A percentile compares a stretch with the other conserved stretches of the same genome.
Conservation (phyloP, 92 coral and sea anemone species). For the Zoanthus sansibaricus region DNA sequence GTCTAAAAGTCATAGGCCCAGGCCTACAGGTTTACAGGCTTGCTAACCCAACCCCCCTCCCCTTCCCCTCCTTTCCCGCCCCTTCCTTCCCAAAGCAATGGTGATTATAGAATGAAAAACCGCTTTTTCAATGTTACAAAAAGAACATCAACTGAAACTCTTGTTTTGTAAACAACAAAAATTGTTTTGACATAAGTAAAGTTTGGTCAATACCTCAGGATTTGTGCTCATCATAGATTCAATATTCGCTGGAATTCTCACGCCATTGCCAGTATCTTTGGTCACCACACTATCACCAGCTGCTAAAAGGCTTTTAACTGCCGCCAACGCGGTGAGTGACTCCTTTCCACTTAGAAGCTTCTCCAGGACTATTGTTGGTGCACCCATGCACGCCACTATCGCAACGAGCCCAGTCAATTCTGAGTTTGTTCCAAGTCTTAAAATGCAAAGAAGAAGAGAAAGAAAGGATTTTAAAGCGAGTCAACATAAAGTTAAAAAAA, state of each 20-base stretch:
- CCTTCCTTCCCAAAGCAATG: too few species aligned
- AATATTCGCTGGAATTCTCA: conserved; percentile 10
- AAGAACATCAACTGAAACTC: too few species aligned
- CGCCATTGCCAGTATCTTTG: conserved; percentile 53
- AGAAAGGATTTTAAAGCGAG: too few species aligned
- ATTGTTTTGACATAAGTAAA: not conserved
- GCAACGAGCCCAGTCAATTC: conserved; percentile 66
- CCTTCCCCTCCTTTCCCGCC: too few species aligned
- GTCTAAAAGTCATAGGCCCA: too few species aligned
- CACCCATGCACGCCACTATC: conserved; percentile 87
- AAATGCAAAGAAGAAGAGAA: not conserved
- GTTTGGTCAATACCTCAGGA: conserved; percentile 39
- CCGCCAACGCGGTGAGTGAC: conserved; percentile 59
- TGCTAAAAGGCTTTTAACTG: conserved; percentile 52
- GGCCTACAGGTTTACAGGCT: too few species aligned
- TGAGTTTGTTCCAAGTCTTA: conserved; percentile 70
- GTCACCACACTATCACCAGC: conserved; percentile 51
- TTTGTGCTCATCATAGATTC: conserved; percentile 43
- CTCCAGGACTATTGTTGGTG: conserved; percentile 84
- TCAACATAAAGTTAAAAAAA: too few species aligned
- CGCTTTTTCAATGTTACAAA: too few species aligned
- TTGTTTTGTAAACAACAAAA: too few species aligned
- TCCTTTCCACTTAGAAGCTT: conserved; percentile 74
- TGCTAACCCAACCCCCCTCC: too few species aligned
- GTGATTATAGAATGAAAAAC: too few species aligned